These are phyloP conservation scores for Serinus canaria DNA, from an alignment of 2,113 vertebrate species.

Conservation along the genomic window DNA sequence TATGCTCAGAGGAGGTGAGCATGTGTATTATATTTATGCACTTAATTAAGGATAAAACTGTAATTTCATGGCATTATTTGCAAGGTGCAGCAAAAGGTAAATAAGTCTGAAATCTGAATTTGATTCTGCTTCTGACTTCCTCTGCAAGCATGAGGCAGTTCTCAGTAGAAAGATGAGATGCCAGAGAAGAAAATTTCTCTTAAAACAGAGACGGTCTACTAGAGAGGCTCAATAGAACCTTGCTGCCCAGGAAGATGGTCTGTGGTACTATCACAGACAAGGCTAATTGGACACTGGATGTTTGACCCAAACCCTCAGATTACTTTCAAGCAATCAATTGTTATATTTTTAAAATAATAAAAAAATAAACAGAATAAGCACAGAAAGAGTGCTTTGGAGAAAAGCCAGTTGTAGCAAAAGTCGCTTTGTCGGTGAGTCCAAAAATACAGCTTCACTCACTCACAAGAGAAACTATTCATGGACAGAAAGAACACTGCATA, in stretches of 20 bases:
- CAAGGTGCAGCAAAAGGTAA: background rate
- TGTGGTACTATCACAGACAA: background rate
- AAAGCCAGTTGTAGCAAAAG: conserved; percentile 12
- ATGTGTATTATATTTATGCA: background rate
- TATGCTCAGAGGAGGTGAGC: background rate
- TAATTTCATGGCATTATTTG: background rate
- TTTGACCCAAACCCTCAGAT: background rate
- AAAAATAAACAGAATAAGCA: background rate
- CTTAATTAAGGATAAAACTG: background rate
- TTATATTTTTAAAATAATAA: background rate
- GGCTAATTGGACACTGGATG: background rate
- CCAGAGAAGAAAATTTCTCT: background rate
- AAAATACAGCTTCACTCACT: conserved; percentile 24
- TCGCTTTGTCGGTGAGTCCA: conserved; percentile 22
- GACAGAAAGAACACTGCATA: conserved; percentile 26
- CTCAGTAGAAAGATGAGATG: background rate
- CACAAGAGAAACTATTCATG: conserved; percentile 39
- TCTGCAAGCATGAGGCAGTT: background rate
- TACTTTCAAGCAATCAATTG: background rate
- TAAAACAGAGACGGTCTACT: background rate
- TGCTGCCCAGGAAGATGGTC: background rate
- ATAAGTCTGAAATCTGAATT: background rate
- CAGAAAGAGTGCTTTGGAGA: conserved; percentile 15
- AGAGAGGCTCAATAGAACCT: background rate
- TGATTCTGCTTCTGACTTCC: background rate